phyloP scores from a whole-genome alignment of 30 jellyfish, hydroid and myxozoan species.

The Cassiopea andromeda region DNA sequence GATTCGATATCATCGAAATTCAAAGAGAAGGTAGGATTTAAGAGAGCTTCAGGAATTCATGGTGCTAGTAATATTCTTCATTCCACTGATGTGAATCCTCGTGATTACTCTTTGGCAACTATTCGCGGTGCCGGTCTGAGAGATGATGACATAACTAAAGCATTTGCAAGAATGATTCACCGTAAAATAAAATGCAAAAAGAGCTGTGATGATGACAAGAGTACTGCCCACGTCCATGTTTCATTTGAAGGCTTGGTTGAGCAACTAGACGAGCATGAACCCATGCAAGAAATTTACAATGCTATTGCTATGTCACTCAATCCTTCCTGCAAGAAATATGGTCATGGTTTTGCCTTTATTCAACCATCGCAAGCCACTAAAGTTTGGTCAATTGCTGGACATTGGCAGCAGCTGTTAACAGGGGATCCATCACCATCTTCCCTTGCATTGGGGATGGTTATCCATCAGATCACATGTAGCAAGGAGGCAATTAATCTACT shows the following conservation, averaged over 20 bases:
- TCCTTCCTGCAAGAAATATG: constrained; percentile 49
- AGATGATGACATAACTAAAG: constrained; percentile 64
- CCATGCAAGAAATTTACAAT: constrained; percentile 54
- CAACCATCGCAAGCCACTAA: constrained; percentile 56
- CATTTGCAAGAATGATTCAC: constrained; percentile 60
- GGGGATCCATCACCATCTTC: constrained; percentile 68
- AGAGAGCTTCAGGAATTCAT: constrained; percentile 70
- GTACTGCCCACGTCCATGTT: constrained; percentile 44
- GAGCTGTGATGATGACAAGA: constrained; percentile 60
- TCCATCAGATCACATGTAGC: constrained; percentile 43
- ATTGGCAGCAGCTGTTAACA: constrained; percentile 49
- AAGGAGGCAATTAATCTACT: constrained; percentile 44
- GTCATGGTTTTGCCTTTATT: constrained; percentile 61
- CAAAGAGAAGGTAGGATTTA: constrained; percentile 51
- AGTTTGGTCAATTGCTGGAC: constrained; percentile 58
- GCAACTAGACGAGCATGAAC: constrained; percentile 59
- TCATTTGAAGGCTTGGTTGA: constrained; percentile 54
- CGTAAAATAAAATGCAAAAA: constrained; percentile 52
- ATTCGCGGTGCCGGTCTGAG: constrained; percentile 68
- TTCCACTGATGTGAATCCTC: constrained; percentile 70
- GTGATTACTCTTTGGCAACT: constrained; percentile 66
- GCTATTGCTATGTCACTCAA: constrained; percentile 62
- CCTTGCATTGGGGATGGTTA: constrained; percentile 56
- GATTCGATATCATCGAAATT: constrained; percentile 46
- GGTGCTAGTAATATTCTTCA: constrained; percentile 66